phyloP scores from a whole-genome alignment of 2,113 vertebrate genomes.

The Centropus bengalensis region DNA sequence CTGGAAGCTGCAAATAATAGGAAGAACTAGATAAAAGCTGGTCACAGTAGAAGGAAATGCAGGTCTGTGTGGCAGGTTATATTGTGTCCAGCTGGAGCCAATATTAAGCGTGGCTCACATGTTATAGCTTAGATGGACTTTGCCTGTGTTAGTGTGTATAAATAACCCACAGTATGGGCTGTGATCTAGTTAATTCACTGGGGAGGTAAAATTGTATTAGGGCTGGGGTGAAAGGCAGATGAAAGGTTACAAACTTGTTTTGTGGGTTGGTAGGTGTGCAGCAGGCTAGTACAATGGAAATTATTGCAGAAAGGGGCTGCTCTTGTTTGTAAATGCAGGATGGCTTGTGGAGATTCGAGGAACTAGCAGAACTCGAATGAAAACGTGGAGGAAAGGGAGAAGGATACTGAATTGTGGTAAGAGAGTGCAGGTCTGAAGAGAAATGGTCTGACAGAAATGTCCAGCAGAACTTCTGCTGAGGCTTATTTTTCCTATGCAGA shows the following conservation, averaged over 20 bases:
- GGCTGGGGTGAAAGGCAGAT: background rate
- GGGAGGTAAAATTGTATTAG: background rate
- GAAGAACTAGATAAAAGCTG: background rate
- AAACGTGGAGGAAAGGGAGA: background rate
- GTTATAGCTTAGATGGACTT: background rate
- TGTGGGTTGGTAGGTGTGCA: background rate
- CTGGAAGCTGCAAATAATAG: background rate
- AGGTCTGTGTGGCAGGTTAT: background rate
- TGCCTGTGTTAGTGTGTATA: background rate
- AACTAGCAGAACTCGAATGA: background rate
- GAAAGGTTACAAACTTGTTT: background rate
- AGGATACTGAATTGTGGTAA: background rate
- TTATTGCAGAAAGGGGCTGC: background rate
- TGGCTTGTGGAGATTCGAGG: background rate
- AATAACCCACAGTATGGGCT: background rate
- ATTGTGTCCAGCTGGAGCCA: background rate
- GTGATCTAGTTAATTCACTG: constrained; percentile 24
- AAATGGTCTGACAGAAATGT: background rate
- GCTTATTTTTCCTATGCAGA: background rate
- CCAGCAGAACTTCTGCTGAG: background rate
- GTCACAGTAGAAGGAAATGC: background rate
- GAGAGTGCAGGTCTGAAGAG: background rate
- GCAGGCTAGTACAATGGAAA: background rate
- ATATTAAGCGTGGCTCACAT: background rate
- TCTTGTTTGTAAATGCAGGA: background rate